These are phyloP conservation scores for Sylvicola cinctus DNA, from an alignment of 2,888 invertebrate species.

Conservation along the genomic window DNA sequence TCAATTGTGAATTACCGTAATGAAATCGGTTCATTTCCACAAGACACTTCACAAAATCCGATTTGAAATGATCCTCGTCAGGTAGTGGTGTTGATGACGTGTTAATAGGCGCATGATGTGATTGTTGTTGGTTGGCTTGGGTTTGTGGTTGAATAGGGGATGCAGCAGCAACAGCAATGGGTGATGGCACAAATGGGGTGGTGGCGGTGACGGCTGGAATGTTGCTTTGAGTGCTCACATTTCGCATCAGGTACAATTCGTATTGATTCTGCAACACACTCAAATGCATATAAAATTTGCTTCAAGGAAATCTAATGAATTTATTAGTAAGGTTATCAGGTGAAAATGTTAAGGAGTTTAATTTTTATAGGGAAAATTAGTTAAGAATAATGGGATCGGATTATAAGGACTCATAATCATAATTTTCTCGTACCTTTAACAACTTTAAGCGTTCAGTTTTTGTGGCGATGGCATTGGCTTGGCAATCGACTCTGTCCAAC, in stretches of 20 bases:
- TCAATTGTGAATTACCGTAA: neutral
- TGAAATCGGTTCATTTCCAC: slow-evolving; percentile 3
- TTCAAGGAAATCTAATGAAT: too few species aligned
- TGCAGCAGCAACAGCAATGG: neutral
- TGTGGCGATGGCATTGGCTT: slow-evolving; percentile 31
- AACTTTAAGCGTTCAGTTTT: slow-evolving; percentile 36
- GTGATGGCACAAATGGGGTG: neutral
- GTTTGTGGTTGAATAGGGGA: neutral
- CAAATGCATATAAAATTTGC: neutral
- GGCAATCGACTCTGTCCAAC: slow-evolving; percentile 35
- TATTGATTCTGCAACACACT: slow-evolving; percentile 1
- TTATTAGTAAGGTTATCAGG: too few species aligned
- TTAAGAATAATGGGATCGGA: neutral
- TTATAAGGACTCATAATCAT: neutral
- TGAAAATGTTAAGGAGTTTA: too few species aligned
- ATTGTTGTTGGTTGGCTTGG: neutral
- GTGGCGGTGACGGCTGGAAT: too few species aligned
- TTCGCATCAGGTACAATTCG: slow-evolving; percentile 2
- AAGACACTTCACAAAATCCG: slow-evolving; percentile 3
- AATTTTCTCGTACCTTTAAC: slow-evolving; percentile 25
- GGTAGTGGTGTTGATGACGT: neutral
- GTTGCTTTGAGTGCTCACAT: neutral
- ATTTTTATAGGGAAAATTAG: too few species aligned
- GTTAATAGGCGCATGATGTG: neutral
- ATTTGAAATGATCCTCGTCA: slow-evolving; percentile 1